Evolutionary conservation across 2,113 vertebrate genomes (phyloP).

Genomic region (Poeciliopsis occidentalis): DNA sequence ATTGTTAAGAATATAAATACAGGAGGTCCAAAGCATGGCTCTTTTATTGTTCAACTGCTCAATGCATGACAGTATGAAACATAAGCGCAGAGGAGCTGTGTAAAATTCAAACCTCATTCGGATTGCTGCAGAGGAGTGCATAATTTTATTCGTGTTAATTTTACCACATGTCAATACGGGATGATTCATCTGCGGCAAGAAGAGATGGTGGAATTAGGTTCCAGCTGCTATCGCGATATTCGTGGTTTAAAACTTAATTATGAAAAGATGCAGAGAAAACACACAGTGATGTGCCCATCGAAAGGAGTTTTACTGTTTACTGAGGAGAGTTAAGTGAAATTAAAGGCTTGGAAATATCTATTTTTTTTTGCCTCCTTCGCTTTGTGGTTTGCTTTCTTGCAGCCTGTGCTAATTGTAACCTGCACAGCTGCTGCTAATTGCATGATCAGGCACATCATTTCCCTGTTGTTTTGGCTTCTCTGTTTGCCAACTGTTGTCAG

Average conservation of each 20-base stretch:
- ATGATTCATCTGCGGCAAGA: background rate
- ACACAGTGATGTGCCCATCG: background rate
- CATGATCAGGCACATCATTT: slow-evolving; percentile 31
- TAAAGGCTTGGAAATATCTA: slow-evolving; percentile 6
- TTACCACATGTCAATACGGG: background rate
- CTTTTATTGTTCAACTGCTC: too few species aligned
- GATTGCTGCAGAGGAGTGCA: too few species aligned
- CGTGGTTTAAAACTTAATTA: background rate
- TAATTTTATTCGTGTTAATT: too few species aligned
- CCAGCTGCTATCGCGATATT: background rate
- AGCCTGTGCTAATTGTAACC: slow-evolving; percentile 35
- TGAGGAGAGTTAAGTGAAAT: background rate
- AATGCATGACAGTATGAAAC: background rate
- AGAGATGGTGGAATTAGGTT: background rate
- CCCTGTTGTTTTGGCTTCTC: slow-evolving; percentile 28
- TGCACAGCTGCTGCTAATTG: slow-evolving; percentile 48
- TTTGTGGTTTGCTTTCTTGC: slow-evolving; percentile 12
- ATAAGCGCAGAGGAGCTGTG: background rate
- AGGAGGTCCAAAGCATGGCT: too few species aligned
- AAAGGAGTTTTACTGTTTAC: background rate
- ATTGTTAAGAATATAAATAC: background rate
- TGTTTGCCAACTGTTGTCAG: slow-evolving; percentile 27
- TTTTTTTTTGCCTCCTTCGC: slow-evolving; percentile 5
- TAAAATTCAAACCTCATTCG: too few species aligned
- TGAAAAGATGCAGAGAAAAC: background rate